Conservation (phyloP, 2,888 invertebrate species). For the Dioctria linearis region DNA sequence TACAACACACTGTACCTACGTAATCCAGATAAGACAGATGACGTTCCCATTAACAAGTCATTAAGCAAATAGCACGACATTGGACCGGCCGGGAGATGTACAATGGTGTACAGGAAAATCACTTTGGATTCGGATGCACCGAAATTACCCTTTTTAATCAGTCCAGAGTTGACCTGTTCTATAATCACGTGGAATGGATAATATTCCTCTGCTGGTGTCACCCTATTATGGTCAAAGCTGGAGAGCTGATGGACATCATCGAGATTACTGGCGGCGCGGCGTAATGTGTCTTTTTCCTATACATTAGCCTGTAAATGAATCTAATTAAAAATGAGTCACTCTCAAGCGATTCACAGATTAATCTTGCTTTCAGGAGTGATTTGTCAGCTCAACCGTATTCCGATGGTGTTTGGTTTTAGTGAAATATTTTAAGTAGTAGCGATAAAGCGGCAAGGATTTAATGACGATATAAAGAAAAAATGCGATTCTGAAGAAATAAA, state of each 20-base stretch:
- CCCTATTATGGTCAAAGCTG: neutral
- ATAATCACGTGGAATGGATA: slow-evolving; percentile 28
- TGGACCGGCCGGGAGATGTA: neutral
- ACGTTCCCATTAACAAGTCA: slow-evolving; percentile 48
- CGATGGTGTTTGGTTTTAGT: neutral
- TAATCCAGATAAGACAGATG: slow-evolving; percentile 49
- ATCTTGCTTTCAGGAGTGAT: slow-evolving; percentile 34
- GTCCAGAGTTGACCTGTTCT: slow-evolving; percentile 28
- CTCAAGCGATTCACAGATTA: slow-evolving; percentile 42
- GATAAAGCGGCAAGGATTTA: neutral
- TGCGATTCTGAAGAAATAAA: no score
- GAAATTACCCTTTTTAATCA: slow-evolving; percentile 47
- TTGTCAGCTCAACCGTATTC: neutral
- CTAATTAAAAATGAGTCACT: slow-evolving; percentile 50
- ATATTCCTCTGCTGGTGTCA: neutral
- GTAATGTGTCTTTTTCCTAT: slow-evolving; percentile 14
- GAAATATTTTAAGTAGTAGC: neutral
- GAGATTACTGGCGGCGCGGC: neutral
- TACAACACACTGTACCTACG: neutral
- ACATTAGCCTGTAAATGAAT: slow-evolving; percentile 42
- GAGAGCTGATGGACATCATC: neutral
- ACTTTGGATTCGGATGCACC: slow-evolving; percentile 41
- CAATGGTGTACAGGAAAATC: slow-evolving; percentile 22
- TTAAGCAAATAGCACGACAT: slow-evolving; percentile 50
- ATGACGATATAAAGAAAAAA: no score